Percentiles rank a stretch among this genome's conserved stretches.
These are phyloP conservation scores for Epirrhoe tristata DNA, from an alignment of 2,888 invertebrate species.

Conservation along the genomic window DNA sequence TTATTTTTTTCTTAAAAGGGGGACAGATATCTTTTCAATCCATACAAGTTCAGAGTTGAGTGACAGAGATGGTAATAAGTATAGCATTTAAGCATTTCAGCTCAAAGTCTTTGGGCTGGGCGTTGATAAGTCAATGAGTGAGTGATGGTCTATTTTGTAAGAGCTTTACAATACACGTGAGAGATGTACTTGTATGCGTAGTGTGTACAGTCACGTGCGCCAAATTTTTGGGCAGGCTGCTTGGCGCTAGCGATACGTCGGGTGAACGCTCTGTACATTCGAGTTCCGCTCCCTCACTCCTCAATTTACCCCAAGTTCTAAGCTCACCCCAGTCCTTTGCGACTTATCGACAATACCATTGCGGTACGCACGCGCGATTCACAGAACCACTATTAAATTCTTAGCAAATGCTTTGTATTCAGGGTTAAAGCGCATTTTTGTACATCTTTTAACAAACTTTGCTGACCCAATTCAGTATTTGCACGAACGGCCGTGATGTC, in stretches of 20 bases:
- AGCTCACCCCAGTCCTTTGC: conserved; percentile 17
- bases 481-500: conserved; percentile 21
- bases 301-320: conserved; percentile 16
- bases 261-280: conserved; percentile 1
- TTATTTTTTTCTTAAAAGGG: too few relatives aligned
- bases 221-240: not conserved
- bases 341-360: conserved; percentile 33
- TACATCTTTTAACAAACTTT: conserved; percentile 22
- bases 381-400: conserved; percentile 23
- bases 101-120: too few relatives aligned
- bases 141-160: too few relatives aligned
- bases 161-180: not conserved
- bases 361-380: conserved; percentile 35
- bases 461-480: conserved; percentile 23
- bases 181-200: not conserved
- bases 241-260: conserved; percentile 3
- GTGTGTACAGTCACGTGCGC: not conserved
- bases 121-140: too few relatives aligned
- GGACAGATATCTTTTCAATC: too few relatives aligned
- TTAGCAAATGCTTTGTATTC: conserved; percentile 32
- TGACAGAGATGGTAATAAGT: too few relatives aligned
- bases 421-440: conserved; percentile 31
- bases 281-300: conserved; percentile 4
- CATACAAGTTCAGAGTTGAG: too few relatives aligned
- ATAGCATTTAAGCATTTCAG: too few relatives aligned